A percentile compares a stretch with the other conserved stretches of the same genome.
phyloP scores from a whole-genome alignment of 2,888 invertebrate species.

The Elmis aenea region DNA sequence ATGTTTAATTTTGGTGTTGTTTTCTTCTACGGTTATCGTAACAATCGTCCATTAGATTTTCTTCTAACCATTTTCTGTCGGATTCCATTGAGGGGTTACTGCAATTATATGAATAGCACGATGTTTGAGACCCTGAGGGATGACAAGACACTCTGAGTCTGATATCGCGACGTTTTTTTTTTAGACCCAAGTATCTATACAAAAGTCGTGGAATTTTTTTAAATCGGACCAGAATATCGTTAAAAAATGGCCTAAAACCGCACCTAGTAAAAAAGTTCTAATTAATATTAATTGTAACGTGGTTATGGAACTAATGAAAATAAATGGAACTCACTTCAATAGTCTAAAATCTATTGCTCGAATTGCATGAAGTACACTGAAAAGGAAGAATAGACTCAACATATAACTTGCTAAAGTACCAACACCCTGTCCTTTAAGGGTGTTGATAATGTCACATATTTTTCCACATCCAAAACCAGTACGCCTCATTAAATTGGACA shows the following conservation, averaged over 20 bases:
- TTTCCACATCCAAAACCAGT: slow-evolving; percentile 25
- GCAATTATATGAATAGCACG: no score
- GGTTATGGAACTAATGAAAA: no score
- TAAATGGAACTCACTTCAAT: slow-evolving; percentile 21
- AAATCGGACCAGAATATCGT: slow-evolving; percentile 11
- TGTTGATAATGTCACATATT: slow-evolving; percentile 20
- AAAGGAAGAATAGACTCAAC: slow-evolving; percentile 32
- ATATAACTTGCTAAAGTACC: slow-evolving; percentile 32
- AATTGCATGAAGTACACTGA: slow-evolving; percentile 25
- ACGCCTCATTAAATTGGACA: slow-evolving; percentile 24
- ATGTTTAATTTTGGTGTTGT: not conserved
- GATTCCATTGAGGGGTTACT: no score
- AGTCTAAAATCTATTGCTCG: slow-evolving; percentile 29
- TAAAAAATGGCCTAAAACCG: slow-evolving; percentile 14
- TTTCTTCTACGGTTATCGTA: slow-evolving; percentile 2
- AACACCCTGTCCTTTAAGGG: slow-evolving; percentile 27
- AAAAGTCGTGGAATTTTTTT: no score
- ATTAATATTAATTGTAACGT: no score
- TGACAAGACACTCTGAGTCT: no score
- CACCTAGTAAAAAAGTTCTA: slow-evolving; percentile 7
- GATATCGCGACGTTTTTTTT: no score
- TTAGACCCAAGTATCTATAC: no score
- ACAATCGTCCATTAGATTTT: no score
- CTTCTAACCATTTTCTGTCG: no score
- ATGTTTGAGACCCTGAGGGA: no score